Percentiles rank a stretch among this genome's conserved stretches.
Evolutionary conservation across 2,888 invertebrate species (phyloP).

Genomic region (Nemoura dubitans): DNA sequence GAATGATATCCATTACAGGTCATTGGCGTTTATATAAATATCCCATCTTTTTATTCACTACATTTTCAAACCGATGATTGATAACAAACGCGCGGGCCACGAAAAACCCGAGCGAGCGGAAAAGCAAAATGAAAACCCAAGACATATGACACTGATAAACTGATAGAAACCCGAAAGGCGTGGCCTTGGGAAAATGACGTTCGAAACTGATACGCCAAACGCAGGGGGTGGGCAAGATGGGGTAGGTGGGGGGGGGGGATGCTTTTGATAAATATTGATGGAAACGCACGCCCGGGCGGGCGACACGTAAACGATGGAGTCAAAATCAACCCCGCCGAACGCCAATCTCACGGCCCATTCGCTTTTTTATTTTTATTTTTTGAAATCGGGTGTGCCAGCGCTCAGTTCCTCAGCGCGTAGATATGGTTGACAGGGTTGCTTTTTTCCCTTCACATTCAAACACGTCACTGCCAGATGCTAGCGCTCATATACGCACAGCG

Average conservation of each 20-base stretch:
- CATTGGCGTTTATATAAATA: background rate
- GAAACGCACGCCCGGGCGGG: background rate
- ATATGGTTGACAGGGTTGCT: background rate
- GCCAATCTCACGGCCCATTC: background rate
- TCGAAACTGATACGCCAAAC: background rate
- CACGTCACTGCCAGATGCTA: background rate
- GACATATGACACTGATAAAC: background rate
- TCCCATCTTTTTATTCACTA: too few relatives aligned
- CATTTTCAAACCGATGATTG: background rate
- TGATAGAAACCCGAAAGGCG: background rate
- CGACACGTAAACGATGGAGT: background rate
- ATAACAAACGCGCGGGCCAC: background rate
- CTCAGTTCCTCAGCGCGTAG: background rate
- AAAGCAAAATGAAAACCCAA: background rate
- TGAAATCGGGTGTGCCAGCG: background rate
- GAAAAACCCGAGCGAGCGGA: background rate
- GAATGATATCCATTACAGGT: background rate
- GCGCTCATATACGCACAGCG: background rate
- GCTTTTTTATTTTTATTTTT: background rate
- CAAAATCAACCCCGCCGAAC: background rate
- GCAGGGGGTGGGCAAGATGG: background rate
- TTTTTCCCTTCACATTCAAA: background rate
- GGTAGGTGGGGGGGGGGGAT: background rate
- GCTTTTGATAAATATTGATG: background rate
- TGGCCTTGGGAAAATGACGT: background rate